phyloP scores from a whole-genome alignment of 2,888 invertebrate genomes.

The Thera britannica region DNA sequence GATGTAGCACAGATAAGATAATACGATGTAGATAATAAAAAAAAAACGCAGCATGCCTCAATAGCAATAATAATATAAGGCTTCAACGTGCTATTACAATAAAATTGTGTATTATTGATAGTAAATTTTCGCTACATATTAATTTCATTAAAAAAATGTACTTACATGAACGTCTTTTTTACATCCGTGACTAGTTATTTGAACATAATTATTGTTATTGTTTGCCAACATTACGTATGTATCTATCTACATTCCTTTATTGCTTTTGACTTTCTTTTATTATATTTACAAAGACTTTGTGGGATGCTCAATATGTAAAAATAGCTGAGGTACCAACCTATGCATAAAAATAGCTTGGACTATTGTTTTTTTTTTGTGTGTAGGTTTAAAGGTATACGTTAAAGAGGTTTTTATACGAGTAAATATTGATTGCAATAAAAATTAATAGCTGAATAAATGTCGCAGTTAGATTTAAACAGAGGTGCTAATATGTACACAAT shows the following conservation, averaged over 20 bases:
- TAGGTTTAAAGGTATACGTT: not conserved
- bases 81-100: not conserved
- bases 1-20: too few species aligned
- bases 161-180: too few species aligned
- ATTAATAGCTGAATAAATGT: not conserved
- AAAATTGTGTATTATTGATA: not conserved
- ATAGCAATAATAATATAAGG: constrained; percentile 5
- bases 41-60: constrained; percentile 25
- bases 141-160: not conserved
- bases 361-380: not conserved
- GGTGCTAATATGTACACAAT: not conserved
- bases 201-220: not conserved
- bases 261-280: not conserved
- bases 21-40: too few species aligned
- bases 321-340: not conserved
- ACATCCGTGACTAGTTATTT: too few species aligned
- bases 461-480: not conserved
- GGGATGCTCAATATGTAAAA: not conserved
- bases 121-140: not conserved
- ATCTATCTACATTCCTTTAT: not conserved
- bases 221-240: not conserved
- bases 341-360: not conserved
- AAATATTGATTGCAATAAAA: not conserved
- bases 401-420: not conserved
- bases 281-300: not conserved